phyloP scores from a whole-genome alignment of 2,113 vertebrate species.

The Ameiurus melas region DNA sequence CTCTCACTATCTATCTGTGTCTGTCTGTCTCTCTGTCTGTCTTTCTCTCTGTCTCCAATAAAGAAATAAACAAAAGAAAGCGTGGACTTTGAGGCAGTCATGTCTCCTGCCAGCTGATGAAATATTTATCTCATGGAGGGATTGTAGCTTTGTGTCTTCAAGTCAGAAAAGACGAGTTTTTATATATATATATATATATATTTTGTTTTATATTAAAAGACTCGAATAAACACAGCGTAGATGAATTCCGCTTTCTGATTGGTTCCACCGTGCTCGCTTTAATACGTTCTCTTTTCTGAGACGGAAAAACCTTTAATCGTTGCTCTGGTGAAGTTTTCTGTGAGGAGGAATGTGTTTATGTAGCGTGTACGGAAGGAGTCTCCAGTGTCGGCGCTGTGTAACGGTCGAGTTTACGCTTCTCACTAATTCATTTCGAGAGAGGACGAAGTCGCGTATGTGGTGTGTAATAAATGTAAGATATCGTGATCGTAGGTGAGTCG shows the following conservation, averaged over 20 bases:
- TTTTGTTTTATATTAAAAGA: not conserved
- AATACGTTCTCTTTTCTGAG: no score
- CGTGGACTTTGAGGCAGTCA: slow-evolving; percentile 59
- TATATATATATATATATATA: no score
- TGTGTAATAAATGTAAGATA: no score
- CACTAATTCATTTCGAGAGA: no score
- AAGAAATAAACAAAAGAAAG: slow-evolving; percentile 62
- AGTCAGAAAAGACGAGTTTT: not conserved
- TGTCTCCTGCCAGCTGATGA: slow-evolving; percentile 71
- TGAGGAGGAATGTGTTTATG: not conserved
- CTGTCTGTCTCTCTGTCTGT: not conserved
- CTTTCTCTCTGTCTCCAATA: slow-evolving; percentile 11
- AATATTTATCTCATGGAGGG: slow-evolving; percentile 72
- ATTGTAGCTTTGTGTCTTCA: slow-evolving; percentile 17
- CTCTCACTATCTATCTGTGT: not conserved
- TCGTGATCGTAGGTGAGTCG: no score
- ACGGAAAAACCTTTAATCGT: not conserved
- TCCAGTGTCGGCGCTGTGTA: not conserved
- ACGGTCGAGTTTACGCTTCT: no score
- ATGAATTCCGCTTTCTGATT: not conserved
- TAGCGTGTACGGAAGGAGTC: not conserved
- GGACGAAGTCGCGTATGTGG: no score
- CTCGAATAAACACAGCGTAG: not conserved
- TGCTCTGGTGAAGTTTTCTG: no score
- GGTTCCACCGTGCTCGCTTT: not conserved